Evolutionary conservation across 2,113 vertebrate genomes (phyloP).

Genomic region (Gymnogyps californianus): DNA sequence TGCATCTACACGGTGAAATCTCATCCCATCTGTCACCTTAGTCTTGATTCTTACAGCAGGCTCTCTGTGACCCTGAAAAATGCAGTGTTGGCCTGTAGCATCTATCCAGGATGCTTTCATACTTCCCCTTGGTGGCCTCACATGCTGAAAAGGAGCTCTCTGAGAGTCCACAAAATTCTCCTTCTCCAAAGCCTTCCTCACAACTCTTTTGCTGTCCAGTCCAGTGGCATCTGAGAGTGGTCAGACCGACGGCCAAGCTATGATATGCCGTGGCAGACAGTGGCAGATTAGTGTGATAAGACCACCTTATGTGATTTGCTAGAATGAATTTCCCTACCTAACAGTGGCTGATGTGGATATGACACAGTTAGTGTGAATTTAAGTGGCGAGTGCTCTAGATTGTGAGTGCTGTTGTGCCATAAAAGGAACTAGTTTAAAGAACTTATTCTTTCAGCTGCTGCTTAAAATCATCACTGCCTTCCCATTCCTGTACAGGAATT

Average conservation of each 20-base stretch:
- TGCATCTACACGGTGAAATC: not conserved
- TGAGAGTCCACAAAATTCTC: not conserved
- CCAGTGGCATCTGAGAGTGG: not conserved
- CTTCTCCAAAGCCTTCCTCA: not conserved
- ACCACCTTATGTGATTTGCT: not conserved
- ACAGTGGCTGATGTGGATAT: not conserved
- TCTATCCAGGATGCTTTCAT: not conserved
- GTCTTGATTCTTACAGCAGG: not conserved
- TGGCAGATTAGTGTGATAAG: not conserved
- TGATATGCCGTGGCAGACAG: fast-evolving
- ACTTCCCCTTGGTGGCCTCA: not conserved
- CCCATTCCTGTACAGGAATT: not conserved
- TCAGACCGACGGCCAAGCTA: not conserved
- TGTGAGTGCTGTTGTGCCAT: not conserved
- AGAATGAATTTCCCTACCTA: not conserved
- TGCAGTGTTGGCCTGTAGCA: not conserved
- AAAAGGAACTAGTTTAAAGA: not conserved
- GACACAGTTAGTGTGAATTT: not conserved
- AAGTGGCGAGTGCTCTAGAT: not conserved
- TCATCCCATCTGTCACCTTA: not conserved
- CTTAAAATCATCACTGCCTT: not conserved
- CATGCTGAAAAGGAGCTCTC: not conserved
- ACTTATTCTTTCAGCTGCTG: not conserved
- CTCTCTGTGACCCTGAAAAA: not conserved
- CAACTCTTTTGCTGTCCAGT: not conserved